These are phyloP conservation scores for Yponomeuta cagnagella DNA, from an alignment of 2,888 invertebrate genomes.

Conservation along the genomic window DNA sequence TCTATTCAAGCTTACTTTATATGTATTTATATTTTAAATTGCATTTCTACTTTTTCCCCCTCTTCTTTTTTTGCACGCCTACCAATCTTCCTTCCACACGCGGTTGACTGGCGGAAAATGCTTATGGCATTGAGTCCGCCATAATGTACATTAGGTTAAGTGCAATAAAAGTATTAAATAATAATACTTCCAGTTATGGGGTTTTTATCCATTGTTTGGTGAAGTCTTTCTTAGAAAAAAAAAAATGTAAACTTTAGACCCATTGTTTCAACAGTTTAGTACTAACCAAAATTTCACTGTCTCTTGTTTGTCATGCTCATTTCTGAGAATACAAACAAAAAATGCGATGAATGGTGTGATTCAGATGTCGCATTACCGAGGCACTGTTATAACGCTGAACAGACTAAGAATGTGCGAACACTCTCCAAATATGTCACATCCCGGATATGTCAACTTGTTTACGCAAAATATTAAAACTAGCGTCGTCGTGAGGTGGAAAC, in stretches of 20 bases:
- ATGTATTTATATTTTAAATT: too few relatives aligned
- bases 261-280: slow-evolving; percentile 1
- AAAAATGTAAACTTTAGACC: not conserved
- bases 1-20: too few relatives aligned
- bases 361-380: not conserved
- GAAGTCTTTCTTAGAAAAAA: not conserved
- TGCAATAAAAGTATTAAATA: too few relatives aligned
- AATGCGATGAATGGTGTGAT: not conserved
- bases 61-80: too few relatives aligned
- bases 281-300: not conserved
- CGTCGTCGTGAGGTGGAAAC: too few relatives aligned
- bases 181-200: not conserved
- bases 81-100: too few relatives aligned
- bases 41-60: too few relatives aligned
- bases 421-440: not conserved
- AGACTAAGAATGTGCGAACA: not conserved
- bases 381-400: not conserved
- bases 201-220: not conserved
- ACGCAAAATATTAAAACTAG: not conserved
- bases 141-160: too few relatives aligned
- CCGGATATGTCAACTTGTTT: not conserved
- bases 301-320: not conserved
- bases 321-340: not conserved
- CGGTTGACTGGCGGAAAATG: too few relatives aligned
- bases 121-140: too few relatives aligned